These are phyloP conservation scores for Aricia artaxerxes DNA, from an alignment of 2,888 invertebrate species.

Conservation along the genomic window DNA sequence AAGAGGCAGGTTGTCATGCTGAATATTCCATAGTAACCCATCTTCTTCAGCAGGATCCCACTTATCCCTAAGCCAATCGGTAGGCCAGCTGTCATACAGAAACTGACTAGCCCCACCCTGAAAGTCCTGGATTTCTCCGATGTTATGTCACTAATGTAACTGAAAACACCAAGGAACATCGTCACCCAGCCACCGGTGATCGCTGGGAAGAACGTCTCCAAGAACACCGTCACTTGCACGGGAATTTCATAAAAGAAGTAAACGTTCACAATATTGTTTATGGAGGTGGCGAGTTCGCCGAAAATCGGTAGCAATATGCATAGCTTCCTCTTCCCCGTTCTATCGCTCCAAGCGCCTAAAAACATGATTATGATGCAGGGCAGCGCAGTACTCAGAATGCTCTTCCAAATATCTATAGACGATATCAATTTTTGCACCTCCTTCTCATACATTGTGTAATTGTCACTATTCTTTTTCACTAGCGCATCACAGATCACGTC, in stretches of 20 bases:
- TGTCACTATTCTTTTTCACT: constrained; percentile 62
- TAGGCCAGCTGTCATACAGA: constrained; percentile 80
- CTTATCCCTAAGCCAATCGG: constrained; percentile 79
- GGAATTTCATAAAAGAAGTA: constrained; percentile 81
- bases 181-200: constrained; percentile 79
- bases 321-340: constrained; percentile 78
- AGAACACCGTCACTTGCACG: constrained; percentile 74
- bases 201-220: constrained; percentile 77
- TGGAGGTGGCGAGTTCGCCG: constrained; percentile 75
- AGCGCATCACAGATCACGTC: constrained; percentile 66
- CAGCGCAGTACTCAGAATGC: constrained; percentile 76
- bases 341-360: constrained; percentile 83
- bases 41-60: constrained; percentile 67
- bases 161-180: constrained; percentile 81
- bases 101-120: constrained; percentile 82
- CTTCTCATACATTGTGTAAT: constrained; percentile 82
- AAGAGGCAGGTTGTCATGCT: constrained; percentile 63
- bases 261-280: constrained; percentile 77
- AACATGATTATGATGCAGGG: constrained; percentile 81
- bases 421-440: constrained; percentile 81
- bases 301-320: constrained; percentile 79
- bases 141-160: constrained; percentile 83
- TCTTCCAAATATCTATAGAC: constrained; percentile 80
- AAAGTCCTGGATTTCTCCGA: constrained; percentile 79
- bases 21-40: constrained; percentile 75